Percentiles rank a stretch among this genome's conserved stretches.
phyloP scores from a whole-genome alignment of 2,888 invertebrate genomes.

The Phlogophora meticulosa region DNA sequence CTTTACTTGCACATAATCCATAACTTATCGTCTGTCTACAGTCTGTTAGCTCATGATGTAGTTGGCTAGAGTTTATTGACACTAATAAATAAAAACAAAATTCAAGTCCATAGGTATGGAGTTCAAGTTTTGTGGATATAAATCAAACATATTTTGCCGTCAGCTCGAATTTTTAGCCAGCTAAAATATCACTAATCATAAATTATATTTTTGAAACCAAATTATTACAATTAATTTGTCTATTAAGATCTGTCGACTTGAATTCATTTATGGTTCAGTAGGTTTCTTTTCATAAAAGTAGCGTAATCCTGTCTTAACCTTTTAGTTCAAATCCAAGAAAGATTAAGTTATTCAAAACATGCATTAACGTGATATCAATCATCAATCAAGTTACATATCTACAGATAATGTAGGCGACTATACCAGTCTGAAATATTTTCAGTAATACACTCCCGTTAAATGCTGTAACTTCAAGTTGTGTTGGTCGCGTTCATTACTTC shows the following conservation, averaged over 20 bases:
- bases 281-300: background rate
- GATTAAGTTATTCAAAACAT: background rate
- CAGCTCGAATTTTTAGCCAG: background rate
- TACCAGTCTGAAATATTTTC: constrained; percentile 12
- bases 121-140: constrained; percentile 10
- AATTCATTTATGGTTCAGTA: background rate
- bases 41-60: background rate
- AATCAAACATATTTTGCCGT: constrained; percentile 1
- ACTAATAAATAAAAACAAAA: background rate
- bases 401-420: background rate
- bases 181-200: no score
- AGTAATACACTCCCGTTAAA: constrained; percentile 6
- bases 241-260: background rate
- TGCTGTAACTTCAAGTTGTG: constrained; percentile 29
- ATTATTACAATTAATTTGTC: no score
- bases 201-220: background rate
- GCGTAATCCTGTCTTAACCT: background rate
- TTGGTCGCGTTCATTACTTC: constrained; percentile 12
- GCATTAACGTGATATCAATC: constrained; percentile 4
- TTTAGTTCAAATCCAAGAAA: background rate
- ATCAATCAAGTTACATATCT: constrained; percentile 3
- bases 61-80: constrained; percentile 8
- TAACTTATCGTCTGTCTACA: background rate
- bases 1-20: background rate
- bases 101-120: background rate